These are phyloP conservation scores for Scaptomyza hsui DNA, from an alignment of 1,140 invertebrate species.

Conservation along the genomic window DNA sequence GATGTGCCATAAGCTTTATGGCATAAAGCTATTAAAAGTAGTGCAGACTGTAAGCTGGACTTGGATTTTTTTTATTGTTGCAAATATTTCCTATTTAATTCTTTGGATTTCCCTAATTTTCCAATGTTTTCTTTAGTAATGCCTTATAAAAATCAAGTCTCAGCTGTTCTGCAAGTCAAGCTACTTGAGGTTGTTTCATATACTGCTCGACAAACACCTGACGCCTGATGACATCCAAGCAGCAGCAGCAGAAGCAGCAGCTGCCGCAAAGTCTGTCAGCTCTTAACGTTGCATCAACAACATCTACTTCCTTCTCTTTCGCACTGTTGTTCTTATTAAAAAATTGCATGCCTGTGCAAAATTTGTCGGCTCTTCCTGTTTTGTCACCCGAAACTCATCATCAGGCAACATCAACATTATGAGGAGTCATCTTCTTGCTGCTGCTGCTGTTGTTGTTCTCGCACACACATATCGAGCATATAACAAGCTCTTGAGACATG, in stretches of 20 bases:
- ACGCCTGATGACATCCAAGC: neutral
- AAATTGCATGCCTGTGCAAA: slow-evolving; percentile 78
- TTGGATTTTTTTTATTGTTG: too few relatives aligned
- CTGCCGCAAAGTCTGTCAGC: neutral
- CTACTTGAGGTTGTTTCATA: too few relatives aligned
- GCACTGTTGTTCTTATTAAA: slow-evolving; percentile 45
- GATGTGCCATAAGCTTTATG: too few relatives aligned
- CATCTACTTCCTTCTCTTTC: neutral
- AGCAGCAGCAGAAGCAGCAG: neutral
- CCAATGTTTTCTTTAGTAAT: neutral
- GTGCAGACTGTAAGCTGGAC: neutral
- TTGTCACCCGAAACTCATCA: slow-evolving; percentile 75
- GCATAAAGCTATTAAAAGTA: neutral
- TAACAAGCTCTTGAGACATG: slow-evolving; percentile 84
- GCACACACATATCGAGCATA: slow-evolving; percentile 78
- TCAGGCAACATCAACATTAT: slow-evolving; percentile 68
- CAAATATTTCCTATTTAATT: neutral
- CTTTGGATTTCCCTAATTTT: neutral
- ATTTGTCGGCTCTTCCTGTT: slow-evolving; percentile 80
- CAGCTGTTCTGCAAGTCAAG: neutral
- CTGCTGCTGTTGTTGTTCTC: slow-evolving; percentile 32
- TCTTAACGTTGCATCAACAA: slow-evolving; percentile 1
- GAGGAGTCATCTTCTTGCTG: slow-evolving; percentile 27
- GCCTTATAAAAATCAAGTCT: neutral
- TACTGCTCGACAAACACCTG: slow-evolving; percentile 14